These are phyloP conservation scores for Odobenus rosmarus DNA, from an alignment of 2,113 vertebrate species.

Conservation along the genomic window DNA sequence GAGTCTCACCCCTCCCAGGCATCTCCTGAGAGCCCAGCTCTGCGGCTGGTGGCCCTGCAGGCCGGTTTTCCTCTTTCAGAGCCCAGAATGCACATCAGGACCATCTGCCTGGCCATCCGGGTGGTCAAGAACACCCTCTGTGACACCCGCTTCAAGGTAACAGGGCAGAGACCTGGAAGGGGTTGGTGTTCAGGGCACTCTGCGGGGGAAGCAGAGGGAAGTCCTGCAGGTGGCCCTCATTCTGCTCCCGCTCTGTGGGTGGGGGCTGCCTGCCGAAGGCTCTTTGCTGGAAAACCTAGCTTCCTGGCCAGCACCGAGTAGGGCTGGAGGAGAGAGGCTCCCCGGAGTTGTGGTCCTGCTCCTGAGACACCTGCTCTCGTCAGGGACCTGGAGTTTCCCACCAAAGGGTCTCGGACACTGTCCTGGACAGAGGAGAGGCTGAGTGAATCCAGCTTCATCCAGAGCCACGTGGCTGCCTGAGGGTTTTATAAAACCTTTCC, in stretches of 20 bases:
- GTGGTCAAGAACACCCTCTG: conserved; percentile 71
- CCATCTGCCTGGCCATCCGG: conserved; percentile 71
- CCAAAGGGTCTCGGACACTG: accelerated
- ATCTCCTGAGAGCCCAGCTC: background rate
- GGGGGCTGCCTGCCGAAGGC: accelerated
- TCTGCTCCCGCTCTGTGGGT: background rate
- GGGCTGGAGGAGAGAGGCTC: background rate
- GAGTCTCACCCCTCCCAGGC: background rate
- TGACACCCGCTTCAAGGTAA: conserved; percentile 74
- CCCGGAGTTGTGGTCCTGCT: accelerated
- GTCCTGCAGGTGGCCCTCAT: accelerated
- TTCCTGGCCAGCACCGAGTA: background rate
- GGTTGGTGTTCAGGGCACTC: accelerated
- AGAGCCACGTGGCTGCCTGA: accelerated
- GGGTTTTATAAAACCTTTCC: background rate
- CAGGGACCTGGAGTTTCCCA: background rate
- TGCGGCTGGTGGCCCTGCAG: background rate
- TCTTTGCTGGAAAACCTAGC: background rate
- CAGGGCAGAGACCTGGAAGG: background rate
- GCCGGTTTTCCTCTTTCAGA: conserved; percentile 30
- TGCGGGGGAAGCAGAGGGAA: background rate
- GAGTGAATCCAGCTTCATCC: accelerated
- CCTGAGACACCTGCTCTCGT: accelerated
- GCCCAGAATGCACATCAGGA: conserved; percentile 68
- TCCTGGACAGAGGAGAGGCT: background rate